Base-by-base conservation (phyloP, 1,140 invertebrate genomes). In the Brachionus calyciflorus region DNA sequence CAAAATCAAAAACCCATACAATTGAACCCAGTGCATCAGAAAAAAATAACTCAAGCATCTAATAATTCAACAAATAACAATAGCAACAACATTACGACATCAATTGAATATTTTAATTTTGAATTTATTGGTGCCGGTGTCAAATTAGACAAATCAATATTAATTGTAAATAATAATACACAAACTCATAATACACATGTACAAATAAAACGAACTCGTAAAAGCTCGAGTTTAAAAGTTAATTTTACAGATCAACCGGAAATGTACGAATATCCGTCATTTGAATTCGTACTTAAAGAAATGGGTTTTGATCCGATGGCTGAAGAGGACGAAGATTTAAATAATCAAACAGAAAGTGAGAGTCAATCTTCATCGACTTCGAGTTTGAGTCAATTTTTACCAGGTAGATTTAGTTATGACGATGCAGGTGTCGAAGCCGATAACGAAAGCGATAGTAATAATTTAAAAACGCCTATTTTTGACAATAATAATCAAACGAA, bases 91-190 rank as follows among this genome's bases (percentile, higher is more conserved):
- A n/a, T n/a, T n/a, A n/a, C 55, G 9, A 14, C 69, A 1, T 51
- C 46, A 51, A 33, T 73, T 10, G 69, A 73, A 51, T 73, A 51
- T 24, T 49, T 73, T 41, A 73, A 51, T 37, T 73, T 73, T 51
- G 69, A 73, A 41, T 73, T 73, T 40, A 73, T 73, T 55, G 69
- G 69, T 51, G 69, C 69, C 46, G 51, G 51, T 55, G 69, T 73
- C 10, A 73, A 73, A 73, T 30, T 73, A 33, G 69, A 73, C 17
- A 73, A 73, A 37, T 73, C 69, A 26, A 73, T 73, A 17, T 24
- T 73, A 55, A 73, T 73, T 55, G 21, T 73, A 51, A 55, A 73
- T 41, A 49, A 26, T 24, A n/a, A n/a, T n/a, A n/a, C n/a, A n/a
- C 6, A 17, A 9, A 33, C 6, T 6, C 24, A 40, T 1, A 51